These are phyloP conservation scores for Pycnonotus jocosus DNA, from an alignment of 2,113 vertebrate species.

Conservation along the genomic window DNA sequence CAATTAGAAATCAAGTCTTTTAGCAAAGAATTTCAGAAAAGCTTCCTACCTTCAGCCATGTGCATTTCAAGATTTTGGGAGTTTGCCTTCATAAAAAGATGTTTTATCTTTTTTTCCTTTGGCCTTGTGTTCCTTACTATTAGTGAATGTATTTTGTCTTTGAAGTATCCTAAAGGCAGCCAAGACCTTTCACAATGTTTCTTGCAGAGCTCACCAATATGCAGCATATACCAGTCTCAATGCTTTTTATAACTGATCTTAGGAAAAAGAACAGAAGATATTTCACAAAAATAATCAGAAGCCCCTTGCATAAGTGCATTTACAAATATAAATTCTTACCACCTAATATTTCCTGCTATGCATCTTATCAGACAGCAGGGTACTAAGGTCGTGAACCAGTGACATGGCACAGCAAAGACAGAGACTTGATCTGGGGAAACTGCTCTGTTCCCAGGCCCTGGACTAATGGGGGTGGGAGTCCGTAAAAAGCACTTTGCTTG, in stretches of 20 bases:
- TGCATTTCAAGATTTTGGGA: neutral
- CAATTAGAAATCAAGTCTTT: neutral
- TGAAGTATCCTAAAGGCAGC: neutral
- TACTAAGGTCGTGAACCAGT: slow-evolving; percentile 53
- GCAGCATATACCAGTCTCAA: neutral
- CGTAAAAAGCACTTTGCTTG: slow-evolving; percentile 53
- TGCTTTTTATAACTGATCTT: neutral
- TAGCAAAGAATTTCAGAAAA: neutral
- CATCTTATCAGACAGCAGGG: slow-evolving; percentile 52
- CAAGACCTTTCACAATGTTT: neutral
- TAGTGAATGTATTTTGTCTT: neutral
- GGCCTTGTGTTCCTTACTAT: neutral
- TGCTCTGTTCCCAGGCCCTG: slow-evolving; percentile 70
- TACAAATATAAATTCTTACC: slow-evolving; percentile 57
- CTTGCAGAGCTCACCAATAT: neutral
- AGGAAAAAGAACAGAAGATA: neutral
- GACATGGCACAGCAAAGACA: slow-evolving; percentile 16
- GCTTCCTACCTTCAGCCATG: neutral
- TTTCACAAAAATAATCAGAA: neutral
- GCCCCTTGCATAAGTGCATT: neutral
- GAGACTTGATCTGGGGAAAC: slow-evolving; percentile 6
- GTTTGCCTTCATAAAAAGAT: neutral
- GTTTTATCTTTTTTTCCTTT: neutral
- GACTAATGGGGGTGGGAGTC: slow-evolving; percentile 39
- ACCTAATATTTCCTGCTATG: neutral